Base-by-base conservation (phyloP, 2,888 invertebrate genomes). In the Strigamia crassipes region DNA sequence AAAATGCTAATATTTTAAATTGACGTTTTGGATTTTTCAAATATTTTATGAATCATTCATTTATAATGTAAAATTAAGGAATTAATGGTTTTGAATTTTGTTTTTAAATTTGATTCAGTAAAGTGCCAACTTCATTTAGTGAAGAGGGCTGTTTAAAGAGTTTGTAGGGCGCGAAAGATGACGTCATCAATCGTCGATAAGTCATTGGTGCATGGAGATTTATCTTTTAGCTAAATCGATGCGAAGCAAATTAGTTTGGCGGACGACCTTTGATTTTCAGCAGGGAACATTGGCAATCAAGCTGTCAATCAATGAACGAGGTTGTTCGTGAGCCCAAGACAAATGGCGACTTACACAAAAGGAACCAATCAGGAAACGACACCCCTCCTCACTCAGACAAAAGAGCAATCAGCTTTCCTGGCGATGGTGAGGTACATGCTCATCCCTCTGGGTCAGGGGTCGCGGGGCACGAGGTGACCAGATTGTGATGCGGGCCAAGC, bases 251-350 rank as follows among this genome's bases (percentile, higher is more conserved):
- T 61, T 61, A 61, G 61, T 61, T 61, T 61, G 61, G 61, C 61
- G 21, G 61, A 18, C 61, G 61, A 61, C 61, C 61, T 61, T 61
- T 61, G 61, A 61, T 61, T 61, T 61, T 61, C 61, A 61, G 61
- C 21, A 21, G 61, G 61, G 61, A 61, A 61, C 21, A 61, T 61
- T 61, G 61, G 61, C 61, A 61, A 21, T 61, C 21, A 61, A 61
- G 61, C 61, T 61, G 61, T 61, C 61, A 61, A 61, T 61, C 61
- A 61, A 61, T 61, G 61, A 15, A 10, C 21, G 6, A 61, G 61
- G 61, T 61, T 61, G 61, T 61, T 61, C 61, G 61, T 61, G 61
- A 61, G 61, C 61, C 61, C 61, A 61, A 61, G 61, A 61, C 61
- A 61, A 61, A 61, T 61, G 61, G 61, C 61, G 18, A 61, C 61